phyloP scores from a whole-genome alignment of 2,888 invertebrate species.

The Elysia crispata region DNA sequence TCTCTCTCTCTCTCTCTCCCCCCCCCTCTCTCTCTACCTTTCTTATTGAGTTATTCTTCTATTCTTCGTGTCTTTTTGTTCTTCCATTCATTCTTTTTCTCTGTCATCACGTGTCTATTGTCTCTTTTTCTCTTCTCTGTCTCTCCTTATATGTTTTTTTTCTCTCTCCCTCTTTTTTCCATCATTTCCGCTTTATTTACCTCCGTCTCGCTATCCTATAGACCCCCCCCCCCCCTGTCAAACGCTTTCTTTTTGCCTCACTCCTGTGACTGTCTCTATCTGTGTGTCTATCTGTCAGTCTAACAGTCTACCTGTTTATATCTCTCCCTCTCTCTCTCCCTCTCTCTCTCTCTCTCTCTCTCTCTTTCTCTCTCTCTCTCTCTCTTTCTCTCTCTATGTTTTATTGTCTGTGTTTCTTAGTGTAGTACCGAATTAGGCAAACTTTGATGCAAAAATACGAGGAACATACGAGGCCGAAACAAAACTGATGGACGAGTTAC shows the following conservation, averaged over 20 bases:
- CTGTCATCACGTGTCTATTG: no score
- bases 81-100: no score
- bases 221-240: neutral
- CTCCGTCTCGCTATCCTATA: neutral
- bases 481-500: no score
- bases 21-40: neutral
- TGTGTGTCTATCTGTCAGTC: slow-evolving; percentile 39
- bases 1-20: slow-evolving; percentile 9
- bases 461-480: no score
- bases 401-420: no score
- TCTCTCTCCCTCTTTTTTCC: slow-evolving; percentile 3
- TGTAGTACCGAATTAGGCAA: no score
- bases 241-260: neutral
- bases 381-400: neutral
- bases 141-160: neutral
- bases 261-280: slow-evolving; percentile 38
- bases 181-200: neutral
- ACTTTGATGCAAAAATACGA: no score
- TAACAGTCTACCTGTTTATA: slow-evolving; percentile 26
- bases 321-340: slow-evolving; percentile 31
- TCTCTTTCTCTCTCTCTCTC: slow-evolving; percentile 26
- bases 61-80: no score
- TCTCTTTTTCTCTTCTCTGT: neutral
- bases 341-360: slow-evolving; percentile 27
- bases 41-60: no score